These are phyloP conservation scores for Siniperca obscura DNA, from an alignment of 2,797 vertebrate species.

Conservation along the genomic window DNA sequence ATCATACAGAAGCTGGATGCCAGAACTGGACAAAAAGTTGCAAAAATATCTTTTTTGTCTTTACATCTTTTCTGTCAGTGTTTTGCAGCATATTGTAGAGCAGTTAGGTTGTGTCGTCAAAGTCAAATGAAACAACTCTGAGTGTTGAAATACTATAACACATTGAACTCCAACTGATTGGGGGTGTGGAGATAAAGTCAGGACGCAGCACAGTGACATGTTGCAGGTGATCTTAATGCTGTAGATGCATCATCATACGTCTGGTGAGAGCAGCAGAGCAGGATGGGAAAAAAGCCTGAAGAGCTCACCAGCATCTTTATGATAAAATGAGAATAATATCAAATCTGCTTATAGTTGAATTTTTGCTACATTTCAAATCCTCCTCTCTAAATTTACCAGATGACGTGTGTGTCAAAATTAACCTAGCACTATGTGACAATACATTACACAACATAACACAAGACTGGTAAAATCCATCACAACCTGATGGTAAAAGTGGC, in stretches of 20 bases:
- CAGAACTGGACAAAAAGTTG: constrained; percentile 75
- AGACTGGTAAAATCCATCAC: constrained; percentile 51
- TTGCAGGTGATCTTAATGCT: constrained; percentile 10
- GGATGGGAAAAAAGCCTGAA: constrained; percentile 5
- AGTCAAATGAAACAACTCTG: constrained; percentile 38
- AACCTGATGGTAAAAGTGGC: constrained; percentile 29
- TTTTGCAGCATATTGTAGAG: constrained; percentile 83
- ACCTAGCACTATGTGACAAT: constrained; percentile 42
- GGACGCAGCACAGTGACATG: constrained; percentile 23
- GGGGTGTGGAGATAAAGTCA: constrained; percentile 16
- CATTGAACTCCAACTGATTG: constrained; percentile 24
- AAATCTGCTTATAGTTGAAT: constrained; percentile 26
- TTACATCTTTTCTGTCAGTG: constrained; percentile 73
- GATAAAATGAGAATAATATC: constrained; percentile 30
- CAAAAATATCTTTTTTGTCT: constrained; percentile 80
- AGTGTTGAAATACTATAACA: constrained; percentile 34
- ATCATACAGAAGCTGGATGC: constrained; percentile 84
- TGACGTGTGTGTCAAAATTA: constrained; percentile 42
- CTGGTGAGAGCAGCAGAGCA: constrained; percentile 24
- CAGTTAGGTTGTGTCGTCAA: constrained; percentile 27
- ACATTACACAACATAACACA: constrained; percentile 54
- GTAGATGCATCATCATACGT: neutral
- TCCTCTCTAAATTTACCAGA: constrained; percentile 28
- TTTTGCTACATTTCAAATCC: constrained; percentile 51
- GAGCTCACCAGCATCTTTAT: constrained; percentile 20